phyloP scores from a whole-genome alignment of 2,113 vertebrate species.

The Xenopus laevis region DNA sequence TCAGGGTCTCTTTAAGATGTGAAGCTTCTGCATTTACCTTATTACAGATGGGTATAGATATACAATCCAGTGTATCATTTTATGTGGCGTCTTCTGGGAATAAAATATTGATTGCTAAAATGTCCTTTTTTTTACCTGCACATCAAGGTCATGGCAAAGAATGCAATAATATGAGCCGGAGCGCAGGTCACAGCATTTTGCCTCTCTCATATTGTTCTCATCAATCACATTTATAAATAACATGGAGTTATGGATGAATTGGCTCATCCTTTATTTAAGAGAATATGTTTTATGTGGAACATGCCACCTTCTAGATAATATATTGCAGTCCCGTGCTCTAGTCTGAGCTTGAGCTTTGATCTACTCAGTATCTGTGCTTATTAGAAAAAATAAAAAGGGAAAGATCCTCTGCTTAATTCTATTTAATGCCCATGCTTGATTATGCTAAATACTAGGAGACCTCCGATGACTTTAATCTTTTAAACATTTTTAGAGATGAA shows the following conservation, averaged over 20 bases:
- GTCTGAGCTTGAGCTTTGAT: constrained; percentile 9
- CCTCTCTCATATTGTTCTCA: constrained; percentile 27
- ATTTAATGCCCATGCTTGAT: constrained; percentile 14
- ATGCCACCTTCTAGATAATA: constrained; percentile 29
- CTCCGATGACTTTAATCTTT: constrained; percentile 1
- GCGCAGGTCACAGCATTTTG: constrained; percentile 25
- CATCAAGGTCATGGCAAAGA: constrained; percentile 53
- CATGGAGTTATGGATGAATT: constrained; percentile 52
- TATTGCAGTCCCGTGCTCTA: background rate
- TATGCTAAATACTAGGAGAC: constrained; percentile 7
- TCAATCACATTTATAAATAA: constrained; percentile 37
- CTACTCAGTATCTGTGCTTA: constrained; percentile 4
- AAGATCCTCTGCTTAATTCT: background rate
- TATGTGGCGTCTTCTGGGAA: too few relatives aligned
- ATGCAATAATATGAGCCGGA: constrained; percentile 1
- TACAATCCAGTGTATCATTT: too few relatives aligned
- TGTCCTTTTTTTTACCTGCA: constrained; percentile 48
- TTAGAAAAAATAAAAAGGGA: background rate
- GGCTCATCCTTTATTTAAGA: background rate
- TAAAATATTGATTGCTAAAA: constrained; percentile 49
- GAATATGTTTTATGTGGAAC: constrained; percentile 6
- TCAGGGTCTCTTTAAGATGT: too few relatives aligned
- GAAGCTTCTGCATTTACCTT: too few relatives aligned
- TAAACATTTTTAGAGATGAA: constrained; percentile 8
- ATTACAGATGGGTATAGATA: too few relatives aligned